Evolutionary conservation across 2,888 invertebrate species (phyloP), one percentile per base, ranked within the genome.

Genomic region (Cataglyphis altisquamis): DNA sequence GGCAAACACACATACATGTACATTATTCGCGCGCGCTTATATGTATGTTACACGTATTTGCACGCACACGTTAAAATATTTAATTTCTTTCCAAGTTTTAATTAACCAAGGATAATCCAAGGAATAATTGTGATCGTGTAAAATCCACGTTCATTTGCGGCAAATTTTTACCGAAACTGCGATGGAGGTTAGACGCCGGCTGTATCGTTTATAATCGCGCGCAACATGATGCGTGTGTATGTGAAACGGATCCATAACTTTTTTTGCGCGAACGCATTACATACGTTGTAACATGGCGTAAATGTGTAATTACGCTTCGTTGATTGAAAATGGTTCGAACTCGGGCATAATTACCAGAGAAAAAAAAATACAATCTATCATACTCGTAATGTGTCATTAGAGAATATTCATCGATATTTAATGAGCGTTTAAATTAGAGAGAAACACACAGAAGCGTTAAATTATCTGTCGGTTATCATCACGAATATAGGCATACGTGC

Each of bases 191-290:
- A 78, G 60, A 78, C 60, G 78, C 70, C 78, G 78, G 78, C 12
- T 48, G 21, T 5, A 2, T 21, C 57, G n/a, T 18, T n/a, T 3
- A 67, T 15, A 25, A 6, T 36, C 18, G 29, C 67, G 39, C 66
- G 57, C 67, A 55, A 3, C n/a, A 52, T 9, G 12, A 41, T 41
- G 32, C 15, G 68, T 12, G 57, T 3, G 57, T 68, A 32, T n/a
- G 4, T 66, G 77, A 78, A 68, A 78, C 21, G 70, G 78, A 78
- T 78, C 78, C 78, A 78, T 78, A 78, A 78, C 68, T 78, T 45
- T 74, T 73, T 73, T 77, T 45, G 45, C 77, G 29, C 77, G 67
- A n/a, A 55, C 68, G 68, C 29, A 15, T 41, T 64, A 39, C 64
- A 52, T 52, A 52, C 48, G 55, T 55, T n/a, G 70, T 80, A 80